Percentiles rank a stretch among this genome's conserved stretches.
phyloP scores from a whole-genome alignment of 2,113 vertebrate genomes.

The Patagioenas fasciata region DNA sequence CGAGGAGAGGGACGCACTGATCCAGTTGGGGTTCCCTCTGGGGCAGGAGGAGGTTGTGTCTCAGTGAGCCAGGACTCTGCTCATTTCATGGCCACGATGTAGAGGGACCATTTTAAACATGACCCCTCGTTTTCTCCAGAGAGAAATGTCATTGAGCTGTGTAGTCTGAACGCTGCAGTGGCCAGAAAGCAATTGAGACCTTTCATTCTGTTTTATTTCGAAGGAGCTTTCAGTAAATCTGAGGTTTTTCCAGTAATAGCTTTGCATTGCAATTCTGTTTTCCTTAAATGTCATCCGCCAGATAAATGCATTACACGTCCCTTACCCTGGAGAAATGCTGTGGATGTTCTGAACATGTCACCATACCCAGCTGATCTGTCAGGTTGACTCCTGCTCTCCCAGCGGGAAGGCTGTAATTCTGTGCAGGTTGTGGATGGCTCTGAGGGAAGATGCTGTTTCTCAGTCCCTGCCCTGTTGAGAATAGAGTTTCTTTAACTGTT shows the following conservation, averaged over 20 bases:
- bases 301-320: background rate
- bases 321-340: background rate
- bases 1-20: background rate
- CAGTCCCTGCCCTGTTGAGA: background rate
- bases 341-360: background rate
- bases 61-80: background rate
- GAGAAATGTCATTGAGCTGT: background rate
- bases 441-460: background rate
- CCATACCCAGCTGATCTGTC: background rate
- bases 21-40: no score
- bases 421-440: background rate
- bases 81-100: background rate
- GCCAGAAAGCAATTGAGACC: background rate
- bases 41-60: background rate
- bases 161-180: background rate
- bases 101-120: background rate
- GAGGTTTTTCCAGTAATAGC: background rate
- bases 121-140: background rate
- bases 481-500: background rate
- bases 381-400: background rate
- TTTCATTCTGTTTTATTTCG: background rate
- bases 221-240: background rate
- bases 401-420: background rate
- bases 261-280: background rate
- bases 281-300: background rate